These are phyloP conservation scores for Ophion obscuratus DNA, from an alignment of 2,888 invertebrate genomes.

Conservation along the genomic window DNA sequence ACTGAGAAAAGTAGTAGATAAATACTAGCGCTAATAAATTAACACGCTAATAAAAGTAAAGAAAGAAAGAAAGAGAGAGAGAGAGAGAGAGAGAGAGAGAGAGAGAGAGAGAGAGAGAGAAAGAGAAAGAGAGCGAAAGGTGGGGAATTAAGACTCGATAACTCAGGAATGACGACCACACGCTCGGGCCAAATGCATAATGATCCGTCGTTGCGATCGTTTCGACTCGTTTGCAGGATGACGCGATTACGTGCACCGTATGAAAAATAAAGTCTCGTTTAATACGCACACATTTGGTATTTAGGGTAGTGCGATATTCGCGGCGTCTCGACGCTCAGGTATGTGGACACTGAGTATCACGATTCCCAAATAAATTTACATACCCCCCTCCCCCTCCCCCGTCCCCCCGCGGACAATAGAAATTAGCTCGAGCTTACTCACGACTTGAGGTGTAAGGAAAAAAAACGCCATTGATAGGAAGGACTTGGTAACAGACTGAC, in stretches of 20 bases:
- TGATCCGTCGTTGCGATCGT: conserved; percentile 31
- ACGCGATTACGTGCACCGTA: conserved; percentile 31
- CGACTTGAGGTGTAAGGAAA: conserved; percentile 22
- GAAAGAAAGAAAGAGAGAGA: too few species aligned
- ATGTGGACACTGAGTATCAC: conserved; percentile 28
- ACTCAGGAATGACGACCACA: conserved; percentile 46
- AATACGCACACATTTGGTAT: conserved; percentile 27
- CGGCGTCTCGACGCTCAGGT: neutral
- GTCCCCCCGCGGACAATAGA: neutral
- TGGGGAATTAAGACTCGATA: neutral
- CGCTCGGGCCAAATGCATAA: conserved; percentile 44
- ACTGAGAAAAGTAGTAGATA: too few species aligned
- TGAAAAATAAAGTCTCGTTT: neutral
- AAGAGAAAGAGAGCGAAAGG: neutral
- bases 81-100: too few species aligned
- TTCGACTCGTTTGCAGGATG: conserved; percentile 13
- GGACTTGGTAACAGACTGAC: conserved; percentile 70
- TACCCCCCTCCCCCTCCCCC: neutral
- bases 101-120: too few species aligned
- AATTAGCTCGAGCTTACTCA: conserved; percentile 19
- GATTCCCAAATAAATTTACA: conserved; percentile 56
- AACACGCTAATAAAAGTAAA: neutral
- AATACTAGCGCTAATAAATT: neutral
- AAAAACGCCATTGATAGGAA: conserved; percentile 33
- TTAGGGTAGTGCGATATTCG: conserved; percentile 29